phyloP scores from a whole-genome alignment of 2,888 invertebrate species.

The Rhamnusium bicolor region DNA sequence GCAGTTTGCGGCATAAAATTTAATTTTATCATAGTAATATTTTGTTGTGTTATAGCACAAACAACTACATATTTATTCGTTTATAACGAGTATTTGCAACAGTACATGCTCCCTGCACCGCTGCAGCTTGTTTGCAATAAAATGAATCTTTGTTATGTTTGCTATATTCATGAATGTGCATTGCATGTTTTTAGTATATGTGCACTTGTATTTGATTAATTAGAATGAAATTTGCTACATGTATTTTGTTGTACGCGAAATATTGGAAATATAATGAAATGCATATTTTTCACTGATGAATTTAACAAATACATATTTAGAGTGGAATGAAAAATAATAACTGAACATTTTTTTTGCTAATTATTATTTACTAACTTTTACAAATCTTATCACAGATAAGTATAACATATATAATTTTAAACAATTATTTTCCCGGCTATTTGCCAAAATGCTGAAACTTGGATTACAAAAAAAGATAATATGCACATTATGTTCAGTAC shows the following conservation, averaged over 20 bases:
- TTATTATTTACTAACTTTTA: too few species aligned
- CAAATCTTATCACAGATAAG: too few species aligned
- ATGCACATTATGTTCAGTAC: too few species aligned
- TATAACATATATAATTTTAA: too few species aligned
- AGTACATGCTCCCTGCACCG: constrained; percentile 50
- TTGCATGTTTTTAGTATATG: constrained; percentile 57
- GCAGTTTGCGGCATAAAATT: constrained; percentile 65
- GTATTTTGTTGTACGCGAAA: constrained; percentile 48
- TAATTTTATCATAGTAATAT: constrained; percentile 60
- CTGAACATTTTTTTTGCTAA: neutral
- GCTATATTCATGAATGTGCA: constrained; percentile 58
- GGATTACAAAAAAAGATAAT: too few species aligned
- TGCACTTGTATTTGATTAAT: constrained; percentile 56
- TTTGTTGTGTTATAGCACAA: constrained; percentile 57
- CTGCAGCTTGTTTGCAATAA: constrained; percentile 59
- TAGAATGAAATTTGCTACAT: constrained; percentile 56
- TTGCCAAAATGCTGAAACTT: too few species aligned
- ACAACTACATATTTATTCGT: constrained; percentile 59
- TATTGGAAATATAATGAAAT: constrained; percentile 34
- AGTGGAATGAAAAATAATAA: too few species aligned
- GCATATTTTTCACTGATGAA: neutral
- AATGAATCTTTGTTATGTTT: constrained; percentile 59
- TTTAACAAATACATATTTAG: neutral
- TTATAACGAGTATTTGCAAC: constrained; percentile 48
- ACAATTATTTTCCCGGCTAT: too few species aligned